Evolutionary conservation across 2,888 invertebrate genomes (phyloP).

Genomic region (Hypomecis atomaria): DNA sequence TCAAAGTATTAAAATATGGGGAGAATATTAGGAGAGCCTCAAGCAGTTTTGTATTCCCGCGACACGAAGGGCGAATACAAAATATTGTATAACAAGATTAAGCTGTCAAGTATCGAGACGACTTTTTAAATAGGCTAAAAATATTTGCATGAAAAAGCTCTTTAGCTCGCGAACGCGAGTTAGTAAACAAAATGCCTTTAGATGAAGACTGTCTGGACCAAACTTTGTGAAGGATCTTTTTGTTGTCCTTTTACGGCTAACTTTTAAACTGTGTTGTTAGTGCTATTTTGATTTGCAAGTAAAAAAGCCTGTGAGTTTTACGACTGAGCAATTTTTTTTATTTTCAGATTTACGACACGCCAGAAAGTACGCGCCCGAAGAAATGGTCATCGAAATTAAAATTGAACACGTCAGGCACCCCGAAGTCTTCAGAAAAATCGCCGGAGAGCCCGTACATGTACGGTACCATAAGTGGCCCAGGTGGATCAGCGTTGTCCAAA

Average conservation of each 20-base stretch:
- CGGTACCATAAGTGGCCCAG: conserved; percentile 84
- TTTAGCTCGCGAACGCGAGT: conserved; percentile 51
- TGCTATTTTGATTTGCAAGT: conserved; percentile 22
- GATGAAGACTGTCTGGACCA: conserved; percentile 48
- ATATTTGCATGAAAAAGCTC: conserved; percentile 61
- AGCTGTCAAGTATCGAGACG: conserved; percentile 53
- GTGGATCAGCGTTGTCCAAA: conserved; percentile 89
- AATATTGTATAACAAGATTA: conserved; percentile 52
- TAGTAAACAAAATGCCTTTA: conserved; percentile 53
- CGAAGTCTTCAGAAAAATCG: conserved; percentile 77
- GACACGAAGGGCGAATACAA: conserved; percentile 43
- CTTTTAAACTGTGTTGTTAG: conserved; percentile 29
- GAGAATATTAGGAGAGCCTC: conserved; percentile 22
- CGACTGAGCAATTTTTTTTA: conserved; percentile 34
- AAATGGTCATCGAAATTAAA: conserved; percentile 90
- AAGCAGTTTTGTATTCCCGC: conserved; percentile 35
- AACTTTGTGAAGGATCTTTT: conserved; percentile 43
- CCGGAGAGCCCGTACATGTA: conserved; percentile 79
- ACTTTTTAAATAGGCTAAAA: conserved; percentile 56
- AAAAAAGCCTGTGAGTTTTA: conserved; percentile 16
- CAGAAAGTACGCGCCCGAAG: conserved; percentile 85
- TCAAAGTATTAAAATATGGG: conserved; percentile 8
- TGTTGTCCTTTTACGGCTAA: conserved; percentile 33
- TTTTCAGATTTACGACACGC: conserved; percentile 80
- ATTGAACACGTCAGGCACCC: conserved; percentile 79